Evolutionary conservation across 2,113 vertebrate species (phyloP).

Genomic region (Mastomys coucha): DNA sequence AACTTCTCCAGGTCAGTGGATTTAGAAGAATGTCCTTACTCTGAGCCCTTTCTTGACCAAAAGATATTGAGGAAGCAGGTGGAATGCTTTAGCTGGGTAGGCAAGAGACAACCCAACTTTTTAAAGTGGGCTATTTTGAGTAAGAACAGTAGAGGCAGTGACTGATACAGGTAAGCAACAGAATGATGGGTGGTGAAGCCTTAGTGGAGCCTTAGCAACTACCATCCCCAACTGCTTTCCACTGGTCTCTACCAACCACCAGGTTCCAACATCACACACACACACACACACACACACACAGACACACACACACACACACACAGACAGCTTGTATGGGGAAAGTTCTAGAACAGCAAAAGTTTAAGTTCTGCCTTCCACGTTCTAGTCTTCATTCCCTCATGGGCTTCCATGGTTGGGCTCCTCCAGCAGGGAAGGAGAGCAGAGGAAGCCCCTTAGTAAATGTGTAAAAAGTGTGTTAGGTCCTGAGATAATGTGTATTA

Average conservation of each 20-base stretch:
- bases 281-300: too few species aligned
- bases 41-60: neutral
- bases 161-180: neutral
- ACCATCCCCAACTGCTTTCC: neutral
- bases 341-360: neutral
- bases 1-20: neutral
- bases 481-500: neutral
- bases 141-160: neutral
- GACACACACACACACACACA: too few species aligned
- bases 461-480: neutral
- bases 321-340: neutral
- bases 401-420: neutral
- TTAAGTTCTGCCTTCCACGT: neutral
- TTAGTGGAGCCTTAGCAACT: neutral
- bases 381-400: neutral
- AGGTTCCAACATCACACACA: neutral
- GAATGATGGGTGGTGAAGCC: neutral
- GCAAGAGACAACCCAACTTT: neutral
- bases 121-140: neutral
- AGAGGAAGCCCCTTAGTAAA: neutral
- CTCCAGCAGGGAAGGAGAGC: neutral
- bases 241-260: neutral
- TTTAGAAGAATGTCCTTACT: neutral
- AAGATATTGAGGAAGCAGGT: neutral
- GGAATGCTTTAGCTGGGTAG: neutral